A percentile compares a stretch with the other conserved stretches of the same genome.
Evolutionary conservation across 2,113 vertebrate species (phyloP).

Genomic region (Archocentrus centrarchus): DNA sequence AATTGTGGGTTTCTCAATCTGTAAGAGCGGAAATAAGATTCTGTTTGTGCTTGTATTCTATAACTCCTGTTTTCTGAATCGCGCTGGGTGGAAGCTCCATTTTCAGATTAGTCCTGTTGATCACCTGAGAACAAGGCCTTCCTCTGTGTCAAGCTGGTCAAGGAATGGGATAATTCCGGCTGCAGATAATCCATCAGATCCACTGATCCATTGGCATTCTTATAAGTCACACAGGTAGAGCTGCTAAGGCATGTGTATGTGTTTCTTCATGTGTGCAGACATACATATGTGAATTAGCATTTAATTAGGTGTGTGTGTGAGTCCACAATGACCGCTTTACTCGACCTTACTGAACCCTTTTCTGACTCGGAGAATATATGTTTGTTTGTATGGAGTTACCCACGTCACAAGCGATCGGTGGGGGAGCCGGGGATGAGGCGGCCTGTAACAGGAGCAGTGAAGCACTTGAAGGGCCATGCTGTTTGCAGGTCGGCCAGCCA

Average conservation of each 20-base stretch:
- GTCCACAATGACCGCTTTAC: neutral
- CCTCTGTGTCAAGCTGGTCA: slow-evolving; percentile 56
- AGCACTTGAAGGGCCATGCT: slow-evolving; percentile 50
- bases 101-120: slow-evolving; percentile 51
- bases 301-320: neutral
- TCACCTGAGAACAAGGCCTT: slow-evolving; percentile 62
- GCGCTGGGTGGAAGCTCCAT: slow-evolving; percentile 19
- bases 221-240: slow-evolving; percentile 1
- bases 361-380: slow-evolving; percentile 16
- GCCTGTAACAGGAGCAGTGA: slow-evolving; percentile 36
- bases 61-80: neutral
- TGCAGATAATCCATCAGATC: slow-evolving; percentile 62
- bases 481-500: slow-evolving; percentile 63
- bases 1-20: neutral
- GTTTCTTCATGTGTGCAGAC: neutral
- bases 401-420: slow-evolving; percentile 7
- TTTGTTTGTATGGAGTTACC: slow-evolving; percentile 37
- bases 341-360: slow-evolving; percentile 19
- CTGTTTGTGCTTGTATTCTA: neutral
- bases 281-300: neutral
- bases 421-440: neutral
- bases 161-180: slow-evolving; percentile 56
- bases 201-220: slow-evolving; percentile 51
- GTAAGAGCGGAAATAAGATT: neutral
- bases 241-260: slow-evolving; percentile 12